These are phyloP conservation scores for Oncorhynchus masou DNA, from an alignment of 2,113 vertebrate species.

Conservation along the genomic window DNA sequence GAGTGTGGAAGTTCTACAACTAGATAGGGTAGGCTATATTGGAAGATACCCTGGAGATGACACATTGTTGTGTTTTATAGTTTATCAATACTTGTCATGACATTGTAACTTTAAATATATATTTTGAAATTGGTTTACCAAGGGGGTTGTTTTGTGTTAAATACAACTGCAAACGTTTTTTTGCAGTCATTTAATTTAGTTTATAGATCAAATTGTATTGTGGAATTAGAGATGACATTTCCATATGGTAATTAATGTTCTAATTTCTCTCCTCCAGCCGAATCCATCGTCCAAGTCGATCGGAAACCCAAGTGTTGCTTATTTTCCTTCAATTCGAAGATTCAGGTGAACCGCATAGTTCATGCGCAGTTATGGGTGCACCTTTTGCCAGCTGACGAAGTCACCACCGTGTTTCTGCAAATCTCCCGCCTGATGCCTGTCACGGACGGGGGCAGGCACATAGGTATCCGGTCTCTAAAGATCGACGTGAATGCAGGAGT, in stretches of 20 bases:
- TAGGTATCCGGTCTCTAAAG: slow-evolving; percentile 94
- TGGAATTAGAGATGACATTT: no score
- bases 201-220: no score
- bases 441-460: slow-evolving; percentile 82
- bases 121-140: neutral
- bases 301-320: slow-evolving; percentile 93
- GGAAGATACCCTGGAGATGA: no score
- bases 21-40: no score
- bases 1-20: no score
- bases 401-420: slow-evolving; percentile 93
- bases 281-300: slow-evolving; percentile 82
- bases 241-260: no score
- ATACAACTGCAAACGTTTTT: no score
- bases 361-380: slow-evolving; percentile 96
- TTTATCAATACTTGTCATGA: neutral
- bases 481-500: slow-evolving; percentile 89
- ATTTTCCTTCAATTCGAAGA: slow-evolving; percentile 92
- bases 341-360: slow-evolving; percentile 88
- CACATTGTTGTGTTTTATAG: neutral
- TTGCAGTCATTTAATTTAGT: no score
- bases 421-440: slow-evolving; percentile 92
- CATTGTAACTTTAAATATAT: neutral
- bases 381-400: slow-evolving; percentile 82
- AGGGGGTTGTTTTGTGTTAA: neutral
- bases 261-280: slow-evolving; percentile 77